phyloP scores from a whole-genome alignment of 2,888 invertebrate genomes.

The Sympetrum striolatum region DNA sequence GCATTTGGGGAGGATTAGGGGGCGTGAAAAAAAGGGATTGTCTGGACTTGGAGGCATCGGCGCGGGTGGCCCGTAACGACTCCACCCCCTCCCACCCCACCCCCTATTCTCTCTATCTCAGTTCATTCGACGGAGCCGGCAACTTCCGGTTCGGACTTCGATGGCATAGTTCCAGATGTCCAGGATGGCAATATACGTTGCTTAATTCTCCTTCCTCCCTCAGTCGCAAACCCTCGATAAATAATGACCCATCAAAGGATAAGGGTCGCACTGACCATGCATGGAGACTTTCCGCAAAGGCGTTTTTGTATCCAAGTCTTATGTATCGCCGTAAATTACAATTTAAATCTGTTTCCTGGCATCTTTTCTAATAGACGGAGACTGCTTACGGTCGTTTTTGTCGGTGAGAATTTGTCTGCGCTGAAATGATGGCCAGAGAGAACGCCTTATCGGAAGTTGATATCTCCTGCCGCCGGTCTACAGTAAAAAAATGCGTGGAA shows the following conservation, averaged over 20 bases:
- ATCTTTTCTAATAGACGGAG: constrained; percentile 26
- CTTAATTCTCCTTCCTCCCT: constrained; percentile 23
- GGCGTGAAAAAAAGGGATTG: not conserved
- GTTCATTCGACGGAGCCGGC: constrained; percentile 29
- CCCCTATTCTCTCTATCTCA: constrained; percentile 14
- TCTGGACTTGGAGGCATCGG: not conserved
- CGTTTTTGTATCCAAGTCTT: constrained; percentile 29
- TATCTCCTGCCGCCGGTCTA: too few relatives aligned
- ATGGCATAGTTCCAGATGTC: constrained; percentile 43
- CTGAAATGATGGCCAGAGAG: not conserved
- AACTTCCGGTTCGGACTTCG: constrained; percentile 36
- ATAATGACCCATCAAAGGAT: constrained; percentile 37
- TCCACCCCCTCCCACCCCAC: not conserved
- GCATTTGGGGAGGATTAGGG: not conserved
- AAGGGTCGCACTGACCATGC: constrained; percentile 35
- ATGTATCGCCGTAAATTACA: constrained; percentile 23
- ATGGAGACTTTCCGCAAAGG: constrained; percentile 28
- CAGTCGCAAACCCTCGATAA: constrained; percentile 13
- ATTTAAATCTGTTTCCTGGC: constrained; percentile 39
- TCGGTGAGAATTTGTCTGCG: not conserved
- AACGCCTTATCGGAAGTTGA: not conserved
- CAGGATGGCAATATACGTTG: constrained; percentile 36
- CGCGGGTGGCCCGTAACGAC: constrained; percentile 8
- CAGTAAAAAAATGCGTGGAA: too few relatives aligned
- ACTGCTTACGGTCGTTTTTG: not conserved